A percentile compares a stretch with the other conserved stretches of the same genome.
Evolutionary conservation across 35 echinoderm and acorn worm genomes (phyloP).

Genomic region (Chiridota heheva): DNA sequence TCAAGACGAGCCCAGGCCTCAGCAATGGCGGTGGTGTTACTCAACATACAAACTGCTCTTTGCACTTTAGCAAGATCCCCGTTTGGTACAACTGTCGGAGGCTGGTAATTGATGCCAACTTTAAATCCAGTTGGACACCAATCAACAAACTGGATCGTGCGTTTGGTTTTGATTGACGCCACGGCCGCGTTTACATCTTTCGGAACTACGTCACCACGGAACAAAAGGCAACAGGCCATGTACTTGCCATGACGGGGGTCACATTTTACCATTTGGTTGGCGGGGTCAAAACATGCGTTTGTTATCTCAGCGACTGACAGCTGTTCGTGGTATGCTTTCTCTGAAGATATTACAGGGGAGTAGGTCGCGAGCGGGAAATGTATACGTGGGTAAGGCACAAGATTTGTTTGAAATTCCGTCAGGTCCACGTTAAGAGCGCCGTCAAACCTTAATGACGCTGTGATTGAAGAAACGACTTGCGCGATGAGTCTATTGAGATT

Average conservation of each 20-base stretch:
- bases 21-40: constrained; percentile 26
- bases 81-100: no score
- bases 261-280: no score
- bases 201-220: constrained; percentile 58
- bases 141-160: constrained; percentile 23
- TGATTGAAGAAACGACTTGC: constrained; percentile 20
- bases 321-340: constrained; percentile 55
- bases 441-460: constrained; percentile 57
- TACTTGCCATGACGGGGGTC: no score
- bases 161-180: constrained; percentile 59
- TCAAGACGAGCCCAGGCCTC: no score
- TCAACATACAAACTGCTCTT: constrained; percentile 29
- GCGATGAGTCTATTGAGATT: constrained; percentile 2
- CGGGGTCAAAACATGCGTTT: constrained; percentile 49
- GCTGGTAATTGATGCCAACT: no score
- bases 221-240: constrained; percentile 49
- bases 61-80: constrained; percentile 32
- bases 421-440: constrained; percentile 66
- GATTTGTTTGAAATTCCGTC: constrained; percentile 72
- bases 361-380: constrained; percentile 57
- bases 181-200: constrained; percentile 59
- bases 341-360: constrained; percentile 48
- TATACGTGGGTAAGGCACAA: constrained; percentile 65
- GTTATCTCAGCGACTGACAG: constrained; percentile 52
- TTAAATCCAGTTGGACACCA: no score